Base-by-base conservation (phyloP, 2,888 invertebrate genomes). In the Eristalis tenax region DNA sequence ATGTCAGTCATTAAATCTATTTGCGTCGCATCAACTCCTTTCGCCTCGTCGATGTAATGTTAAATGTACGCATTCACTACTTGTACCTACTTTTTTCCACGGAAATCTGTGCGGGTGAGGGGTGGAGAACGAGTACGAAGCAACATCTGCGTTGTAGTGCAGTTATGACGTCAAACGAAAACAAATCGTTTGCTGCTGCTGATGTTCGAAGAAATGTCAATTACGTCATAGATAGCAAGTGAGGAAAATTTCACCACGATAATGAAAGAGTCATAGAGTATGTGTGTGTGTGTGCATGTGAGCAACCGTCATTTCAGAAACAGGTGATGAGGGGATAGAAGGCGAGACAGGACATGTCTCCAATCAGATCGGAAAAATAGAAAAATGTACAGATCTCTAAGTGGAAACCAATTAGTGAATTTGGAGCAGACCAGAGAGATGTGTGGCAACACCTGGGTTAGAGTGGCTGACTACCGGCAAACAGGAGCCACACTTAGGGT, bases 1-100 rank as follows among this genome's bases (percentile, higher is more conserved):
- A n/a, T 10, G 64, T 22, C 64, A n/a, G 70, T 76, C 13, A 64
- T 65, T 57, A 57, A 64, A 64, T 78, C 78, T 78, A 78, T 78
- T 70, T 78, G 64, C 78, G 78, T 71, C 57, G 18, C 57, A 71
- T 40, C 69, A 56, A 11, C 50, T 35, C 61, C 61, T 26, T 63
- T 59, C 15, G 18, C 8, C 50, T n/a, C 50, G 4, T 15, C 50
- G 5, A 26, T 71, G n/a, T 23, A 61, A 61, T 18, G 61, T 26
- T 26, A 26, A 26, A 26, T 26, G 26, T 26, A 26, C 38, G 57
- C 68, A 56, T 8, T 56, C 18, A 15, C 23, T 40, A 2, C 22
- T 61, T 10, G 15, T n/a, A 1, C 38, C 18, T 26, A n/a, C 26
- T 4, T 10, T 32, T 32, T 71, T 61, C 61, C 6, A 26, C 61